phyloP scores from a whole-genome alignment of 2,888 invertebrate species.

The Ptychoptera albimana region DNA sequence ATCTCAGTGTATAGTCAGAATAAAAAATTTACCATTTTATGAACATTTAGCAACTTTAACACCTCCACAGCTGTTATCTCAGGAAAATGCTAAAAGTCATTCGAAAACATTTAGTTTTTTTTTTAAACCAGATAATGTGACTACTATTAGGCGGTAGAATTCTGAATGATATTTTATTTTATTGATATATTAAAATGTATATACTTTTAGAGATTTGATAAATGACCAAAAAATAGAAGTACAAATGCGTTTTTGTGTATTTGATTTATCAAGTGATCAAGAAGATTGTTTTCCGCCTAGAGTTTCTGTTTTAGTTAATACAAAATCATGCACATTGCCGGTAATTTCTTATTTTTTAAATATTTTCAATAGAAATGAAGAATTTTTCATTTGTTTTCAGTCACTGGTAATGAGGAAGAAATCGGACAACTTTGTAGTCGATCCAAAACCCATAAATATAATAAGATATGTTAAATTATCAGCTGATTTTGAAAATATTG shows the following conservation, averaged over 20 bases:
- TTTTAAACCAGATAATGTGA: slow-evolving; percentile 82
- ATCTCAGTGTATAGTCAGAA: slow-evolving; percentile 44
- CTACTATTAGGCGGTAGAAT: slow-evolving; percentile 58
- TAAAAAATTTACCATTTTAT: slow-evolving; percentile 85
- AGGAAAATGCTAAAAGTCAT: slow-evolving; percentile 50
- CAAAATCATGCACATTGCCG: slow-evolving; percentile 77
- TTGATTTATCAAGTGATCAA: slow-evolving; percentile 84
- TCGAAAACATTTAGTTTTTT: slow-evolving; percentile 79
- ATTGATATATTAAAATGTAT: background rate
- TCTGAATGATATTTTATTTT: background rate
- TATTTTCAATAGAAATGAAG: background rate
- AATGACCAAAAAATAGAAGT: slow-evolving; percentile 58
- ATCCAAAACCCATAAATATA: slow-evolving; percentile 94
- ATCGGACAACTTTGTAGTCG: slow-evolving; percentile 92
- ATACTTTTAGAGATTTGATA: slow-evolving; percentile 40
- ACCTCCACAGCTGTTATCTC: slow-evolving; percentile 74
- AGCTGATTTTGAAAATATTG: slow-evolving; percentile 69
- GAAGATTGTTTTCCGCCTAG: slow-evolving; percentile 91
- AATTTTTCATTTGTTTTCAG: slow-evolving; percentile 6
- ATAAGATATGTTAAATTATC: slow-evolving; percentile 74
- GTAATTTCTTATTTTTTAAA: slow-evolving; percentile 38
- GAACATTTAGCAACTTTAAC: slow-evolving; percentile 74
- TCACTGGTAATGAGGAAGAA: slow-evolving; percentile 84
- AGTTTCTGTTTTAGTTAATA: slow-evolving; percentile 83
- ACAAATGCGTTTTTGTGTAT: slow-evolving; percentile 80